Evolutionary conservation across 30 jellyfish, hydroid and myxozoan species (phyloP).

Genomic region (Aurelia sp.): DNA sequence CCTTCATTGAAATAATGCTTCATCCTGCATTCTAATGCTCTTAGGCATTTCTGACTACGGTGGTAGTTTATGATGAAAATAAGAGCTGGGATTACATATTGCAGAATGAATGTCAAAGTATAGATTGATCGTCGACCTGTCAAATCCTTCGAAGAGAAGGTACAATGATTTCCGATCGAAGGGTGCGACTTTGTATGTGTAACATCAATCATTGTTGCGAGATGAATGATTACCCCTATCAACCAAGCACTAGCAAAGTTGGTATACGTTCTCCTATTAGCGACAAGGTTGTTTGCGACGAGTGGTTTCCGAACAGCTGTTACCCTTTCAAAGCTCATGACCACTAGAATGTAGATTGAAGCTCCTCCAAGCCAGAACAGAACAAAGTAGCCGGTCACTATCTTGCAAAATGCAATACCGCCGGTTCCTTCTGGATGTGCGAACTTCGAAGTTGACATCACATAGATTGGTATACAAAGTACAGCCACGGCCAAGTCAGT

Average conservation of each 20-base stretch:
- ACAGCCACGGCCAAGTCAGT: slow-evolving; percentile 64
- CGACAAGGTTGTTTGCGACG: background rate
- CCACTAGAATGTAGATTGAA: slow-evolving; percentile 67
- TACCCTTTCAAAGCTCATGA: slow-evolving; percentile 76
- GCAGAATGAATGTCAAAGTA: slow-evolving; percentile 30
- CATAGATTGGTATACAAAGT: slow-evolving; percentile 61
- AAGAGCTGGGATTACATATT: slow-evolving; percentile 60
- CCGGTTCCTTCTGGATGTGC: slow-evolving; percentile 65
- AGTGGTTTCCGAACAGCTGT: slow-evolving; percentile 70
- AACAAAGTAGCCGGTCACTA: slow-evolving; percentile 58
- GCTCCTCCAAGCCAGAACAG: slow-evolving; percentile 81
- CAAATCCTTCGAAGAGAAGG: slow-evolving; percentile 11
- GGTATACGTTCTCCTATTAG: background rate
- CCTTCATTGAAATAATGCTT: slow-evolving; percentile 9
- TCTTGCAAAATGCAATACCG: slow-evolving; percentile 71
- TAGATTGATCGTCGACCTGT: slow-evolving; percentile 13
- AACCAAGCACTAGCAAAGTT: slow-evolving; percentile 29
- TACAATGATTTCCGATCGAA: slow-evolving; percentile 61
- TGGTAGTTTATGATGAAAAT: slow-evolving; percentile 38
- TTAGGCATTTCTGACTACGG: slow-evolving; percentile 40
- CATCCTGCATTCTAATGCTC: slow-evolving; percentile 14
- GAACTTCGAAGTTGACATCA: slow-evolving; percentile 58
- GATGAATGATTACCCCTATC: slow-evolving; percentile 33
- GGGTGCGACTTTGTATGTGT: slow-evolving; percentile 18
- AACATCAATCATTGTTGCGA: slow-evolving; percentile 65